phyloP scores from a whole-genome alignment of 2,797 vertebrate species.

The Sebastes reedi region DNA sequence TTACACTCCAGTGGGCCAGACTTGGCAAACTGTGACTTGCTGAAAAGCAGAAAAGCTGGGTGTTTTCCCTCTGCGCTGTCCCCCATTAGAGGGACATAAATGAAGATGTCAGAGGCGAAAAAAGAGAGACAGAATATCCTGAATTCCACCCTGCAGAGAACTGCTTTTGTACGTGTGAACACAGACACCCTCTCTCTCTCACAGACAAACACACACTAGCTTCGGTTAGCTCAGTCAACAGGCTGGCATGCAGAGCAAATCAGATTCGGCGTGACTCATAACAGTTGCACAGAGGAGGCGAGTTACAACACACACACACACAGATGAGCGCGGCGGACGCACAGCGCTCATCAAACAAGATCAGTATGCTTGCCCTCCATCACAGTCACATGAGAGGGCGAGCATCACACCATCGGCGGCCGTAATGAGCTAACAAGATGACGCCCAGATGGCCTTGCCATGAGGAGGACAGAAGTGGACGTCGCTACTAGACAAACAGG shows the following conservation, averaged over 20 bases:
- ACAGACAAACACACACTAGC: slow-evolving; percentile 58
- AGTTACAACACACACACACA: slow-evolving; percentile 35
- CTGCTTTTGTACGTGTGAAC: slow-evolving; percentile 77
- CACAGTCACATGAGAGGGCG: slow-evolving; percentile 73
- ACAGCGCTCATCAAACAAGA: slow-evolving; percentile 63
- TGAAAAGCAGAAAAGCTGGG: slow-evolving; percentile 59
- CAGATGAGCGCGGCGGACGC: slow-evolving; percentile 15
- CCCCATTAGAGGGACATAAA: slow-evolving; percentile 65
- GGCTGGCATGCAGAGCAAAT: slow-evolving; percentile 79
- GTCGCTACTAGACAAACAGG: slow-evolving; percentile 43
- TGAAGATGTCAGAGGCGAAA: slow-evolving; percentile 69
- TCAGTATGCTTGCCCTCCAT: slow-evolving; percentile 68
- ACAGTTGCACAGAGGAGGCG: slow-evolving; percentile 65
- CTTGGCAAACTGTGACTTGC: slow-evolving; percentile 51
- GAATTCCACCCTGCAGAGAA: slow-evolving; percentile 71
- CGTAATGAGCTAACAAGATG: slow-evolving; percentile 76
- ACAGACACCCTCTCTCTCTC: slow-evolving; percentile 62
- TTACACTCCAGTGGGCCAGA: slow-evolving; percentile 45
- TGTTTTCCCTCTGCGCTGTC: slow-evolving; percentile 55
- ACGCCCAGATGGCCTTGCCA: slow-evolving; percentile 76
- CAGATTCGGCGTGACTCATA: slow-evolving; percentile 77
- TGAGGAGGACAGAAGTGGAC: slow-evolving; percentile 72
- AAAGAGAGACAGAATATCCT: slow-evolving; percentile 65
- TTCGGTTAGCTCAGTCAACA: slow-evolving; percentile 75
- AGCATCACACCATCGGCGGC: slow-evolving; percentile 55